Evolutionary conservation across 1,140 invertebrate genomes (phyloP).

Genomic region (Cotesia typhae): DNA sequence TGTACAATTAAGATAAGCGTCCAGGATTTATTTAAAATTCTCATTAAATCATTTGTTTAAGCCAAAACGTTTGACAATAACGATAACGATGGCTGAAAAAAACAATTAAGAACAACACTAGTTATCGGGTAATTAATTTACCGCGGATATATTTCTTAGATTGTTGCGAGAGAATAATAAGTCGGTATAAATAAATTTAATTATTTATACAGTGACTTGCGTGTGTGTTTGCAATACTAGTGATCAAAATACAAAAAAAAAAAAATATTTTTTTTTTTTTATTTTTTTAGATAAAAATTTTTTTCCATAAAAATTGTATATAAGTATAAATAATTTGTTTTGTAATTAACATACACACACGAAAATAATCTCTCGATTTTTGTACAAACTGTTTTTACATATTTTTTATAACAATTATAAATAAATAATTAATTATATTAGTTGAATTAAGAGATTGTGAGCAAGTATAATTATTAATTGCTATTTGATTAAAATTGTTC

Average conservation of each 20-base stretch:
- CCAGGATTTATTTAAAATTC: constrained; percentile 34
- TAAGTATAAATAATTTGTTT: constrained; percentile 57
- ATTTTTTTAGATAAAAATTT: constrained; percentile 15
- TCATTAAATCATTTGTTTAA: constrained; percentile 47
- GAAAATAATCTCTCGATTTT: constrained; percentile 61
- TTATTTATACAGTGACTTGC: too few relatives aligned
- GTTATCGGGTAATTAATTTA: constrained; percentile 26
- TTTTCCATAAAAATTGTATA: constrained; percentile 15
- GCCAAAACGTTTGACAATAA: constrained; percentile 32
- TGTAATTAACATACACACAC: constrained; percentile 48
- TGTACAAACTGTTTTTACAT: constrained; percentile 66
- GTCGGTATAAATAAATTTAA: constrained; percentile 21
- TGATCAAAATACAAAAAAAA: constrained; percentile 1
- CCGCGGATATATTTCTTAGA: constrained; percentile 47
- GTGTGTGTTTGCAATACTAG: constrained; percentile 40
- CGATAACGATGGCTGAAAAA: constrained; percentile 26
- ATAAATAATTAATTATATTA: constrained; percentile 30
- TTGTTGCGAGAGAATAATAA: constrained; percentile 50
- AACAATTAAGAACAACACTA: constrained; percentile 3
- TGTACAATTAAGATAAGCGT: constrained; percentile 21
- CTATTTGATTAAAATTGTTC: constrained; percentile 43
- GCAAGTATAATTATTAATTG: constrained; percentile 31
- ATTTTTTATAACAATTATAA: constrained; percentile 34
- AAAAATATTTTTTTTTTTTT: constrained; percentile 14
- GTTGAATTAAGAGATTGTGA: constrained; percentile 37